Evolutionary conservation across 2,113 vertebrate species (phyloP).

Genomic region (Sebastes schlegelii): DNA sequence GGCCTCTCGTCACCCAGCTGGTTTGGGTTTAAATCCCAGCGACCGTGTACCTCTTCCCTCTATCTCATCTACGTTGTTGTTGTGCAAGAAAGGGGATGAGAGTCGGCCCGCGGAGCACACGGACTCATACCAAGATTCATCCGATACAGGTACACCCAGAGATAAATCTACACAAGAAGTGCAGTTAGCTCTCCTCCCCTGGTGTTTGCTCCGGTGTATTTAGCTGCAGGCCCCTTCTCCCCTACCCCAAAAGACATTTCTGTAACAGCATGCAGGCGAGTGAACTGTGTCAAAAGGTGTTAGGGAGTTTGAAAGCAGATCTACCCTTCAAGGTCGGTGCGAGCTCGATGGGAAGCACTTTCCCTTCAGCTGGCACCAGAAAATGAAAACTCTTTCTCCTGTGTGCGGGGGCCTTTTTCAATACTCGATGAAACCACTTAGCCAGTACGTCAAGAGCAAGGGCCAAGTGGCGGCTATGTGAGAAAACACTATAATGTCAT

Average conservation of each 20-base stretch:
- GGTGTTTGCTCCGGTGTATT: slow-evolving; percentile 67
- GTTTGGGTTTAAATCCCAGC: slow-evolving; percentile 75
- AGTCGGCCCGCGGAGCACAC: slow-evolving; percentile 36
- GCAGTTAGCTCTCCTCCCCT: slow-evolving; percentile 59
- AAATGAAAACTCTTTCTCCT: slow-evolving; percentile 58
- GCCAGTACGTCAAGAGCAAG: slow-evolving; percentile 68
- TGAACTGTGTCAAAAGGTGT: slow-evolving; percentile 81
- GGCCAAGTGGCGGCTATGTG: slow-evolving; percentile 37
- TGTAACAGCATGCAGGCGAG: slow-evolving; percentile 80
- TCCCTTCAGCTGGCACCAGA: slow-evolving; percentile 64
- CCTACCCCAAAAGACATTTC: slow-evolving; percentile 69
- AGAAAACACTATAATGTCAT: slow-evolving; percentile 46
- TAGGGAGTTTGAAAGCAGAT: slow-evolving; percentile 84
- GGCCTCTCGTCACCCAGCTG: slow-evolving; percentile 74
- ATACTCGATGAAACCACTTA: slow-evolving; percentile 76
- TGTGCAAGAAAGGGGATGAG: slow-evolving; percentile 58
- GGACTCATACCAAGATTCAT: slow-evolving; percentile 61
- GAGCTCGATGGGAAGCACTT: slow-evolving; percentile 66
- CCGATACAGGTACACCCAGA: slow-evolving; percentile 65
- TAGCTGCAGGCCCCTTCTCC: slow-evolving; percentile 62
- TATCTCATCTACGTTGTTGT: slow-evolving; percentile 56
- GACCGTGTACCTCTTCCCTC: slow-evolving; percentile 43
- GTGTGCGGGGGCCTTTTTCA: slow-evolving; percentile 60
- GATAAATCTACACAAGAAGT: slow-evolving; percentile 63
- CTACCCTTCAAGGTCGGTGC: slow-evolving; percentile 75